Conservation (phyloP, 64 coral and sea anemone species). For the Stichodactyla helianthus region DNA sequence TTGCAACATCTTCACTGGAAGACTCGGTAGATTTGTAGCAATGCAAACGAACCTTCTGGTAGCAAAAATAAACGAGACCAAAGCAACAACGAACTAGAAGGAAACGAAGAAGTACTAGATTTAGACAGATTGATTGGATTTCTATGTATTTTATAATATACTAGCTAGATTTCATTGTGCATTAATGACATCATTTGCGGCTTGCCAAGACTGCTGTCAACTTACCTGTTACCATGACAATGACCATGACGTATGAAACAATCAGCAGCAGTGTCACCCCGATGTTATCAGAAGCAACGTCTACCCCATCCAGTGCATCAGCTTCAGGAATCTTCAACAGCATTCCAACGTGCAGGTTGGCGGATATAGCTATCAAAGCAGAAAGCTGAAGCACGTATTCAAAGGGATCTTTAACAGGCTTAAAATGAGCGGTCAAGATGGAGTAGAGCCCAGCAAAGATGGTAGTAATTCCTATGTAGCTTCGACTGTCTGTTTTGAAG, state of each 20-base stretch:
- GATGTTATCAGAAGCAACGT: background rate
- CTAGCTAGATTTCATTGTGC: no score
- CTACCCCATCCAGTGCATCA: background rate
- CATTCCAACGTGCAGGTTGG: background rate
- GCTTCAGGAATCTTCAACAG: background rate
- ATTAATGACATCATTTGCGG: no score
- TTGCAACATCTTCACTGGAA: no score
- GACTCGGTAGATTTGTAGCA: no score
- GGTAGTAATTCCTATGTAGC: background rate
- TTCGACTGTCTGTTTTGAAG: background rate
- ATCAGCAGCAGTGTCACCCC: background rate
- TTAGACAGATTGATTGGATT: no score
- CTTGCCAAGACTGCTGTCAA: background rate
- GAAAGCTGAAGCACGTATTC: background rate
- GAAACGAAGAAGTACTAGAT: no score
- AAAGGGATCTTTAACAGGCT: background rate
- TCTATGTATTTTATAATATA: no score
- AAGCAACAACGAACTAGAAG: no score
- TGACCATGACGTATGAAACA: background rate
- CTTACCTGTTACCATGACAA: background rate
- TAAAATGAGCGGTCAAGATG: background rate
- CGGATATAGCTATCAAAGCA: background rate
- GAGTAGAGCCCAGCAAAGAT: background rate
- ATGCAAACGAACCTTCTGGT: no score
- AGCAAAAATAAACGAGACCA: no score